Evolutionary conservation across 35 echinoderm and acorn worm species (phyloP).

Genomic region (Amphiura filiformis): DNA sequence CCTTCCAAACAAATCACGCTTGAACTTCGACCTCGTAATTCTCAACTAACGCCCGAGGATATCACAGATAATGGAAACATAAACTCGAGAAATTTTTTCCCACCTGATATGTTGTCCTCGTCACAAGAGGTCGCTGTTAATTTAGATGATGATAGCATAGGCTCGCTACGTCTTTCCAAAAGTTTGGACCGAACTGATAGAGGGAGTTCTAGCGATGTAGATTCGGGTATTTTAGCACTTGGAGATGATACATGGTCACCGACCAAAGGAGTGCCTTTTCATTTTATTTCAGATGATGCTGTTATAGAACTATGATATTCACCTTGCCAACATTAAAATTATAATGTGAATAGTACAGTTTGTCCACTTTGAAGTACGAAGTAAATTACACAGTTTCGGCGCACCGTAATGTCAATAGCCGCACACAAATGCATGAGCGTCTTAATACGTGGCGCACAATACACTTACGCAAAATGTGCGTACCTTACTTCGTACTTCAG

Average conservation of each 20-base stretch:
- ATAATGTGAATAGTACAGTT: too few relatives aligned
- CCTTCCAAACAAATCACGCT: not conserved
- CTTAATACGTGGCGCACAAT: too few relatives aligned
- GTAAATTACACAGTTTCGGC: too few relatives aligned
- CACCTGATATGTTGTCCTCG: not conserved
- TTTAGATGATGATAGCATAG: not conserved
- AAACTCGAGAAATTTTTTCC: not conserved
- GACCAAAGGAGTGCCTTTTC: not conserved
- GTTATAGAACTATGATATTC: conserved; percentile 3
- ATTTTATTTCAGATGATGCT: not conserved
- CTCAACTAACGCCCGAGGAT: not conserved
- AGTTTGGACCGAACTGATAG: not conserved
- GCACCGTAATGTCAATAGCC: too few relatives aligned
- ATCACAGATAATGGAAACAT: not conserved
- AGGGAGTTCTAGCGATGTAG: not conserved
- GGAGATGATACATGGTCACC: not conserved
- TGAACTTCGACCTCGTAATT: not conserved
- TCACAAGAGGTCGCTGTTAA: not conserved
- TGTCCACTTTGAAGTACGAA: too few relatives aligned
- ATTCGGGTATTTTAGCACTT: not conserved
- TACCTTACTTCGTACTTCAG: too few relatives aligned
- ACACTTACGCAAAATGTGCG: too few relatives aligned
- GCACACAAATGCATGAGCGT: too few relatives aligned
- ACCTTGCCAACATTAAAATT: too few relatives aligned
- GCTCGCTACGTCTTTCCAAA: not conserved